Conservation (phyloP, 2,888 invertebrate species). For the Mallateleia sp. region DNA sequence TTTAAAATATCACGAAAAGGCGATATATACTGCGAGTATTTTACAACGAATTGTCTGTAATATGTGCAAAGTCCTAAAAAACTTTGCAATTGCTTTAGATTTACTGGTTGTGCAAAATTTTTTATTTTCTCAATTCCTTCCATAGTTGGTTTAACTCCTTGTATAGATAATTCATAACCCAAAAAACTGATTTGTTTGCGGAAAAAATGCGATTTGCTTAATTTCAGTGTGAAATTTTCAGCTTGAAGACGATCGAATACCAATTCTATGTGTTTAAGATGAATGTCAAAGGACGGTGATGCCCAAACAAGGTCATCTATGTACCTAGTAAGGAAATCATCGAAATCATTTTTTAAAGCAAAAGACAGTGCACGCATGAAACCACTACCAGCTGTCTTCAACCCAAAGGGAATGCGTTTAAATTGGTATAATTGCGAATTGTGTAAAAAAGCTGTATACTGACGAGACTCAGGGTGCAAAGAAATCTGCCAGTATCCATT, state of each 20-base stretch:
- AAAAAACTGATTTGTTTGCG: constrained; percentile 30
- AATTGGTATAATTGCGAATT: too few species aligned
- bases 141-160: constrained; percentile 34
- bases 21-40: not conserved
- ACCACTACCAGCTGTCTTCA: constrained; percentile 81
- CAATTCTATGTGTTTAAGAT: not conserved
- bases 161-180: constrained; percentile 45
- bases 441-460: constrained; percentile 73
- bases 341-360: too few species aligned
- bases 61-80: not conserved
- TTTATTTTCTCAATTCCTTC: constrained; percentile 73
- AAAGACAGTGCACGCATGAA: constrained; percentile 68
- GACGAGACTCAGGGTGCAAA: constrained; percentile 57
- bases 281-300: too few species aligned
- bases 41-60: not conserved
- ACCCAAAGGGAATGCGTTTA: too few species aligned
- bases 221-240: not conserved
- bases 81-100: constrained; percentile 78
- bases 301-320: not conserved
- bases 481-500: constrained; percentile 80
- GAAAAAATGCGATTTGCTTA: constrained; percentile 79
- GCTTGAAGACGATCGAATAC: constrained; percentile 41
- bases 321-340: too few species aligned
- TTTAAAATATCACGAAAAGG: not conserved
- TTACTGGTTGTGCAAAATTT: constrained; percentile 78